Base-by-base conservation (phyloP, 2,888 invertebrate genomes). In the Therioaphis trifolii region DNA sequence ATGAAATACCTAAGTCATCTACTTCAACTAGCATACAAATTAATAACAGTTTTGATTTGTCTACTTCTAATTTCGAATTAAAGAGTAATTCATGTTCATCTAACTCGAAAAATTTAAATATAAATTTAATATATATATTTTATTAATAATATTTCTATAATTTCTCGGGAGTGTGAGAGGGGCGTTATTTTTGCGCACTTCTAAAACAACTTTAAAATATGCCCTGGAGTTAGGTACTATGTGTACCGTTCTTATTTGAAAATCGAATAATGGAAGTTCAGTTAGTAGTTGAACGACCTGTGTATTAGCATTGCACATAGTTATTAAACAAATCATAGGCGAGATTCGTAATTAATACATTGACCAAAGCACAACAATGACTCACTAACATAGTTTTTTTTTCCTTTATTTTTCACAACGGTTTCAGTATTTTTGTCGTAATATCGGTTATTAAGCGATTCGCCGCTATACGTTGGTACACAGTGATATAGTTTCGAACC, bases 371-470 rank as follows among this genome's bases (percentile, higher is more conserved):
- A 68, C 35, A 77, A 76, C 76, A 76, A 66, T 46, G 78, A 68
- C 18, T 68, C 52, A 68, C 68, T 24, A 21, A 24, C 72, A 24
- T 43, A 11, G 49, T 74, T 49, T 46, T 63, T 80, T 46, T 63
- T 80, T 18, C 14, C 21, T 21, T 24, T 52, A n/a, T 66, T 77
- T 82, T 82, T 63, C 80, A 82, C 72, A 72, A 63, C 46, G 82
- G 82, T 49, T 63, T 72, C 63, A 29, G 72, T 72, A 43, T 52
- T 74, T 74, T 63, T 63, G 63, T 63, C n/a, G 29, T 82, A 71
- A 72, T 82, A 82, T 82, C 82, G 82, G 82, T 82, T 82, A 82
- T 82, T 82, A 80, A 63, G 61, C 29, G 69, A 43, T 80, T 80
- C 79, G 14, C 35, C n/a, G 21, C 29, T 35, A 7, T 35, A 7